Evolutionary conservation across 2,113 vertebrate genomes (phyloP), one percentile per base, ranked within the genome.

Genomic region (Bubalus kerabau): DNA sequence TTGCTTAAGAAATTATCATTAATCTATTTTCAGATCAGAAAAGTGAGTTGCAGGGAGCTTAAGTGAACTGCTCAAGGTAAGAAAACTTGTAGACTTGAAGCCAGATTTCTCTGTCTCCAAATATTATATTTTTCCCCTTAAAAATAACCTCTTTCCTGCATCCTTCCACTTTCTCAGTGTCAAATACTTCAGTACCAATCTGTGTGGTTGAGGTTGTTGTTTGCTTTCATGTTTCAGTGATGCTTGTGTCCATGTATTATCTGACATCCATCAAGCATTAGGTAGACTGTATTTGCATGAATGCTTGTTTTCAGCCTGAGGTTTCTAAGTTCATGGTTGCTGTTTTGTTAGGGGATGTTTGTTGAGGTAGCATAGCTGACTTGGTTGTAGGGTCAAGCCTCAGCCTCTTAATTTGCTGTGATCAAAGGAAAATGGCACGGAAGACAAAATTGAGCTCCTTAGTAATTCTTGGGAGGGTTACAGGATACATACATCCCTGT

Each of bases 21-120:
- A 90, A 87, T 46, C 80, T 95, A 85, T 85, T 96, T 98, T 93
- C 81, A 94, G 24, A 97, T 74, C 92, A 93, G 5, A n/a, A 93
- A 87, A 87, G 76, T 40, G 26, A 92, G 12, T 93, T 52, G 83
- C 40, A 43, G 46, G 0, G 19, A 86, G n/a, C 52, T 23, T 57
- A 81, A 84, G 52, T 11, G 59, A 94, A 54, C 40, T 71, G 56
- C 23, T 23, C 28, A 88, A 94, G 64, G 46, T 74, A 67, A 89
- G 52, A 71, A 91, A 76, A 62, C 10, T 32, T 94, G 71, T 57
- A 95, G 36, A 83, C 40, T 80, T 94, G 57, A 88, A 96, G 21
- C 36, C 26, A 28, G 59, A 1, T 67, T 60, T 85, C 32, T 95
- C 59, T 97, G 67, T 30, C 48, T 91, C 14, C 40, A 78, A 48